Evolutionary conservation across 2,113 vertebrate species (phyloP).

Genomic region (Acrocephalus arundinaceus): DNA sequence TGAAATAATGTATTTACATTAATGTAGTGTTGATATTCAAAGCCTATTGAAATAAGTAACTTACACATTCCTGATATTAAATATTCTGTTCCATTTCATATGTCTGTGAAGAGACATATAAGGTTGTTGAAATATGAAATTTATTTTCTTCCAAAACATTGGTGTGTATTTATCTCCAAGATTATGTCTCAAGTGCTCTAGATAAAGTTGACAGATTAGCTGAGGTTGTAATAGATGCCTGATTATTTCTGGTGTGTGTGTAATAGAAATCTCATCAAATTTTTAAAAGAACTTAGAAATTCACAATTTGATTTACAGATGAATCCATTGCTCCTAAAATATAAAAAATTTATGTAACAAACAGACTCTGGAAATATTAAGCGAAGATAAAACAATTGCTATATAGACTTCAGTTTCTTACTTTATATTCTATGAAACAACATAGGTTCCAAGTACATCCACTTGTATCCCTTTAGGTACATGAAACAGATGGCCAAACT

Average conservation of each 20-base stretch:
- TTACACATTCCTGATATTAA: background rate
- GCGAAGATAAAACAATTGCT: background rate
- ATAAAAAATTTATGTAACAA: background rate
- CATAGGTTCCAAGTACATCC: background rate
- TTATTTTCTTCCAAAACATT: background rate
- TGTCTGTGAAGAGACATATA: background rate
- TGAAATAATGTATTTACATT: background rate
- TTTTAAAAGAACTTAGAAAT: background rate
- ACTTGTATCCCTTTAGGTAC: background rate
- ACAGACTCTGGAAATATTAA: background rate
- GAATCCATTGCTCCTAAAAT: background rate
- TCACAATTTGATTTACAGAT: background rate
- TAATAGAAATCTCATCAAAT: background rate
- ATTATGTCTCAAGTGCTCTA: background rate
- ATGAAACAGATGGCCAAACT: background rate
- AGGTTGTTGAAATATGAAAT: background rate
- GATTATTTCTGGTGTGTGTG: background rate
- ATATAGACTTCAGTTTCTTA: background rate
- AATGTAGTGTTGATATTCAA: background rate
- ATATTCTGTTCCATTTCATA: background rate
- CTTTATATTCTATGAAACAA: background rate
- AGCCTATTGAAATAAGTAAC: background rate
- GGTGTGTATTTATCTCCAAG: background rate
- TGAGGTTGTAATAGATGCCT: background rate
- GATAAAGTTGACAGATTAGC: background rate